These are phyloP conservation scores for Oreochromis tanganicae DNA, from an alignment of 2,113 vertebrate species.

Conservation along the genomic window DNA sequence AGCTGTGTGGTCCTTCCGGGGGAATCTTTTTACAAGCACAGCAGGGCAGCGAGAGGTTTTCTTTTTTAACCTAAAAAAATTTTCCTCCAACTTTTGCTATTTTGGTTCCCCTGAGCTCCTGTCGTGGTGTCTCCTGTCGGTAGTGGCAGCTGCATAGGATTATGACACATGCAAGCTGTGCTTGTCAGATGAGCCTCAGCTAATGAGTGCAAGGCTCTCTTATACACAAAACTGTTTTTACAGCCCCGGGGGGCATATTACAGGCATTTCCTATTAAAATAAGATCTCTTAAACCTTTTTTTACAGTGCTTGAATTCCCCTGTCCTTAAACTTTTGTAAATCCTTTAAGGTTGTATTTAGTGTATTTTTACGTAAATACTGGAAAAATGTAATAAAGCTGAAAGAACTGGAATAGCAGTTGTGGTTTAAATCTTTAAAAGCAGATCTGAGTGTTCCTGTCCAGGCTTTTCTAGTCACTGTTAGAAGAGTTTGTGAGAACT, in stretches of 20 bases:
- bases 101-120: slow-evolving; percentile 32
- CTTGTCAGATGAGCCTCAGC: slow-evolving; percentile 48
- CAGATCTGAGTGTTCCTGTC: background rate
- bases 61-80: background rate
- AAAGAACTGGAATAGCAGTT: background rate
- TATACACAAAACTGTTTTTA: slow-evolving; percentile 21
- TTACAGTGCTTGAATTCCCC: background rate
- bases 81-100: slow-evolving; percentile 25
- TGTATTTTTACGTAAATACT: background rate
- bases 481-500: background rate
- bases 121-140: slow-evolving; percentile 30
- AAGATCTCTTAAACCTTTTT: background rate
- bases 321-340: background rate
- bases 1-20: background rate
- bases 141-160: slow-evolving; percentile 57
- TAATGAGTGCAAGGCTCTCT: slow-evolving; percentile 38
- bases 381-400: background rate
- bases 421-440: background rate
- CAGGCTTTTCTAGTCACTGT: background rate
- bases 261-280: background rate
- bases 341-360: background rate
- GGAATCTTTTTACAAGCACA: background rate
- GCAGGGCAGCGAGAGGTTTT: background rate
- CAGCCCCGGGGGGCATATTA: background rate
- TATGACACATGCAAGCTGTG: slow-evolving; percentile 60